Evolutionary conservation across 2,797 vertebrate species (phyloP), one percentile per base, ranked within the genome.

Genomic region (Zalophus californianus): DNA sequence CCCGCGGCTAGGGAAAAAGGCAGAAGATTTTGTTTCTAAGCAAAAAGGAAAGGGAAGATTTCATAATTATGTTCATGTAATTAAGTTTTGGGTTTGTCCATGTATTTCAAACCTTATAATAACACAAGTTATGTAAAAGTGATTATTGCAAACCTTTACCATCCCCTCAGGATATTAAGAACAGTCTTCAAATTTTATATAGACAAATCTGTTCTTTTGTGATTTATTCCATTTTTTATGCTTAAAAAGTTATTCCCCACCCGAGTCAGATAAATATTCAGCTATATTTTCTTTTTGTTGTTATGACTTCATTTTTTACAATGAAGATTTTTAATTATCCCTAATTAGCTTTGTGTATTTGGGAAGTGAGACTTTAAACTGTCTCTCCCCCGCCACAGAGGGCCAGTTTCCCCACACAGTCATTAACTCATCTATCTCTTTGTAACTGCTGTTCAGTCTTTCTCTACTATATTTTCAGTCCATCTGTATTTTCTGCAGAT

Each of bases 301-400:
- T 52, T 72, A 25, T 2, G 18, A 54, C 58, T 90, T 78, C 11
- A 44, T 50, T 32, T 35, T 79, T 62, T 15, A 52, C 11, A 48
- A 2, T 10, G 41, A 75, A 60, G 14, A 90, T 16, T 92, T 92
- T 88, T 72, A 83, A 32, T 68, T 23, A 75, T 58, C 7, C n/a
- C 64, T 73, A 54, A 84, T 0, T n/a, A 56, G 41, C 80, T 73
- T 68, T 80, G 35, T 50, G 11, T 93, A 18, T 78, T 91, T 75
- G 80, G 50, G n/a, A 86, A 75, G 41, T 35, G 83, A 93, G 48
- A 38, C 20, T 58, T 93, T 80, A 64, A 82, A 14, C 15, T 84
- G 15, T 21, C 13, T 44, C 21, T 68, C 38, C 18, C 18, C 38
- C 2, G 0, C 27, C 4, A 5, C 4, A 5, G 62, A 44, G 14